phyloP scores from a whole-genome alignment of 2,113 vertebrate species.

The Solea senegalensis region DNA sequence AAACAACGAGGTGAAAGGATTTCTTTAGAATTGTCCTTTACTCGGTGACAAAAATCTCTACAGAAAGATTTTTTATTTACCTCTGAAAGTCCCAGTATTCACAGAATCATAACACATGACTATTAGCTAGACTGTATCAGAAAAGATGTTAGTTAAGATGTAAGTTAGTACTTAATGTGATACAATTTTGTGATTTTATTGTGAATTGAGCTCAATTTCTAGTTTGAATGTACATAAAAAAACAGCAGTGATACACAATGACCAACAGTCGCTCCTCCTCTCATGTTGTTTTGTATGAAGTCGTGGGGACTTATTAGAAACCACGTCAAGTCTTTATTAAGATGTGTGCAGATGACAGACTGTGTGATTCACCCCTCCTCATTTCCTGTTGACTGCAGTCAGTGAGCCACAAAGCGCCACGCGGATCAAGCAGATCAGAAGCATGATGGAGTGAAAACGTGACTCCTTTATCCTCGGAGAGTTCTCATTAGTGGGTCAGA shows the following conservation, averaged over 20 bases:
- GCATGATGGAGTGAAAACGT: slow-evolving; percentile 25
- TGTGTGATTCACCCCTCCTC: slow-evolving; percentile 62
- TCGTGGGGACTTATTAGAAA: slow-evolving; percentile 25
- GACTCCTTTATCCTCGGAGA: slow-evolving; percentile 19
- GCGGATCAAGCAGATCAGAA: slow-evolving; percentile 39
- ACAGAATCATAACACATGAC: too few species aligned
- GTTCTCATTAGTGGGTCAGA: slow-evolving; percentile 37
- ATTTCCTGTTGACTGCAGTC: slow-evolving; percentile 68
- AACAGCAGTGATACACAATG: not conserved
- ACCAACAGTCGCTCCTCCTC: not conserved
- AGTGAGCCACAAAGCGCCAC: slow-evolving; percentile 22
- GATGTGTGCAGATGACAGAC: slow-evolving; percentile 29
- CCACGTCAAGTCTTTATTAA: slow-evolving; percentile 35
- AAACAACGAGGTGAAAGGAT: too few species aligned
- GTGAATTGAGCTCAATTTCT: too few species aligned
- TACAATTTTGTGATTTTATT: too few species aligned
- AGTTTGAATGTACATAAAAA: too few species aligned
- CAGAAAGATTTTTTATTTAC: too few species aligned
- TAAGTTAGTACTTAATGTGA: too few species aligned
- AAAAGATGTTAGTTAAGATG: too few species aligned
- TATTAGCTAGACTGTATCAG: too few species aligned
- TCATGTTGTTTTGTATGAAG: not conserved
- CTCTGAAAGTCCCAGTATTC: too few species aligned
- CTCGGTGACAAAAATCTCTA: too few species aligned
- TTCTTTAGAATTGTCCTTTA: too few species aligned